Evolutionary conservation across 2,888 invertebrate species (phyloP), one percentile per base, ranked within the genome.

Genomic region (Epiblema foenella): DNA sequence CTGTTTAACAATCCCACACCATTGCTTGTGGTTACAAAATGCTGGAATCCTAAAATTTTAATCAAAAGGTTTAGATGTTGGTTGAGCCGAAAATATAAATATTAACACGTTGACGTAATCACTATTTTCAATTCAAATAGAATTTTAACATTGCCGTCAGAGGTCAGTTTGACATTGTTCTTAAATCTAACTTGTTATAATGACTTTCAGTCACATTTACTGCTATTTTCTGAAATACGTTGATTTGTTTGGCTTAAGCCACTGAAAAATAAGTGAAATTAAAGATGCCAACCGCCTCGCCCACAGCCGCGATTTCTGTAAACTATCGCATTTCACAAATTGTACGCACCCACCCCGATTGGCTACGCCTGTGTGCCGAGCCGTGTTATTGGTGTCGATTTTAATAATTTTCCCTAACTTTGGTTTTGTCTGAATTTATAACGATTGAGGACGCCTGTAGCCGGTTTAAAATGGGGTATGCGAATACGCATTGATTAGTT

Each of bases 241-340:
- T 15, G 7, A 49, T 29, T 46, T 29, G 49, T 39, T 58, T 58
- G 56, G 8, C 18, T 63, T 37, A n/a, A 49, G n/a, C n/a, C n/a
- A 17, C 20, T n/a, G 37, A 2, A 39, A 63, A 54, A 54, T 54
- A 54, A 39, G 24, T 64, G 39, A 49, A 49, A 54, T 39, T 52
- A 54, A 70, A 69, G 20, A 70, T 70, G 70, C 56, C 68, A 18
- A 3, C 51, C 64, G 69, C 65, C 65, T 66, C 59, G 54, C 71
- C 67, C 56, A 72, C 68, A 29, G 68, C 68, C 62, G 52, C 63
- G 68, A 68, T 72, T 72, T 68, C 33, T 72, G 68, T 72, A 64
- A 72, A 72, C 72, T 72, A 72, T 68, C 72, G 11, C 58, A 52
- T 72, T 72, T 52, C 66, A 60, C 72, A 69, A 69, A 58, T 65